Percentiles rank a stretch among this genome's conserved stretches.
Conservation (phyloP, 2,888 invertebrate species). For the Kuschelorhynchus macadamiae region DNA sequence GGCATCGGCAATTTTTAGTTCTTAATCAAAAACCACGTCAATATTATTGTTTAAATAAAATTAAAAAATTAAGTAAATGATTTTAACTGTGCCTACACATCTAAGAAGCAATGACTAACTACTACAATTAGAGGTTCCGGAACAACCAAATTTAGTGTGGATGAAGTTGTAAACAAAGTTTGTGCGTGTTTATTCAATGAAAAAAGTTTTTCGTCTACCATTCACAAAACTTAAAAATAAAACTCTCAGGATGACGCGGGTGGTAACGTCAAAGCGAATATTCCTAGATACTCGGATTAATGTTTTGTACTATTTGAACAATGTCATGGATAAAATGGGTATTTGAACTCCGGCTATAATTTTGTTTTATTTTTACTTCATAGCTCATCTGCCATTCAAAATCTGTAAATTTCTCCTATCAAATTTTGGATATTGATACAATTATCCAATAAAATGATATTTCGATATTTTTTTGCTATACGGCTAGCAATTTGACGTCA, state of each 20-base stretch:
- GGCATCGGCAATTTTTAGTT: no score
- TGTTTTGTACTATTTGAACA: slow-evolving; percentile 29
- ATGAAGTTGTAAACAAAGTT: slow-evolving; percentile 1
- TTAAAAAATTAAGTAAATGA: neutral
- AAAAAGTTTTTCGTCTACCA: slow-evolving; percentile 19
- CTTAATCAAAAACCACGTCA: no score
- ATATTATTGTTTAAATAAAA: no score
- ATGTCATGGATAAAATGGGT: slow-evolving; percentile 27
- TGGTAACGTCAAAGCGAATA: slow-evolving; percentile 19
- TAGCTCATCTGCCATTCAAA: neutral
- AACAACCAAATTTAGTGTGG: slow-evolving; percentile 19
- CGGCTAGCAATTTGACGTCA: no score
- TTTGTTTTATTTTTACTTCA: slow-evolving; percentile 18
- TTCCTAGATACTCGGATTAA: slow-evolving; percentile 17
- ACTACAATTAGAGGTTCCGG: neutral
- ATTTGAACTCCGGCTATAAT: slow-evolving; percentile 26
- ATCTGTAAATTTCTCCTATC: neutral
- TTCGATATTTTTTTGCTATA: no score
- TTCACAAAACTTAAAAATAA: slow-evolving; percentile 30
- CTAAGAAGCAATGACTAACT: neutral
- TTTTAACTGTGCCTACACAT: neutral
- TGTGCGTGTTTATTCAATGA: slow-evolving; percentile 12
- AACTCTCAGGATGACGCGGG: slow-evolving; percentile 12
- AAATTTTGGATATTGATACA: neutral
- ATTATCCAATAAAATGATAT: no score